Evolutionary conservation across 2,113 vertebrate genomes (phyloP).

Genomic region (mouse (Mus musculus)): DNA sequence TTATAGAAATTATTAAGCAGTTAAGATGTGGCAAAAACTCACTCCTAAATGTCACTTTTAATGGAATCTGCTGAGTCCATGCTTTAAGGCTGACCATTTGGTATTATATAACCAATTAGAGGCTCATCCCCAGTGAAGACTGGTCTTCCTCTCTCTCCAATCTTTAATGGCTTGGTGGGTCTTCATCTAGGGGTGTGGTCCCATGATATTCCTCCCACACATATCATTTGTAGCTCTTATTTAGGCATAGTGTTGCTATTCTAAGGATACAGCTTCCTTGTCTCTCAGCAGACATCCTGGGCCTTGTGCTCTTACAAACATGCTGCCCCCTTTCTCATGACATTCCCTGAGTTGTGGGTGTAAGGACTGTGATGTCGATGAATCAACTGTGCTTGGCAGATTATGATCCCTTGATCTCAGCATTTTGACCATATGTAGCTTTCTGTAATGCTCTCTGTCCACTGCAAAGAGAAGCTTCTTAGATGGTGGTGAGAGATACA

Average conservation of each 20-base stretch:
- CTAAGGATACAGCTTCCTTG: neutral
- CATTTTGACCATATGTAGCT: neutral
- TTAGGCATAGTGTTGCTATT: neutral
- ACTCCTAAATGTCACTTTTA: neutral
- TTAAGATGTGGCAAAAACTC: conserved; percentile 17
- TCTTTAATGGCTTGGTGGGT: neutral
- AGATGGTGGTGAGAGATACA: neutral
- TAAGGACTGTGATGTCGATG: neutral
- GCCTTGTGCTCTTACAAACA: neutral
- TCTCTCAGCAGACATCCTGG: neutral
- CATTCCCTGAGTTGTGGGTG: neutral
- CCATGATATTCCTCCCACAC: neutral
- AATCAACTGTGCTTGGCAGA: neutral
- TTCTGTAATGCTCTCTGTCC: neutral
- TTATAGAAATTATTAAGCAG: neutral
- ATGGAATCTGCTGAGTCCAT: neutral
- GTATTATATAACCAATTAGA: neutral
- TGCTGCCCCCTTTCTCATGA: neutral
- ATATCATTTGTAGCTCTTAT: neutral
- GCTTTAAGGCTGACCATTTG: neutral
- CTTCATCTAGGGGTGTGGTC: neutral
- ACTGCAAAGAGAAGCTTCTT: neutral
- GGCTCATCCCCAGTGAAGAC: neutral
- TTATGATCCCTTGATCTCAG: neutral
- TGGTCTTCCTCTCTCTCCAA: neutral